Evolutionary conservation across 2,888 invertebrate genomes (phyloP).

Genomic region (Girardia tigrina): DNA sequence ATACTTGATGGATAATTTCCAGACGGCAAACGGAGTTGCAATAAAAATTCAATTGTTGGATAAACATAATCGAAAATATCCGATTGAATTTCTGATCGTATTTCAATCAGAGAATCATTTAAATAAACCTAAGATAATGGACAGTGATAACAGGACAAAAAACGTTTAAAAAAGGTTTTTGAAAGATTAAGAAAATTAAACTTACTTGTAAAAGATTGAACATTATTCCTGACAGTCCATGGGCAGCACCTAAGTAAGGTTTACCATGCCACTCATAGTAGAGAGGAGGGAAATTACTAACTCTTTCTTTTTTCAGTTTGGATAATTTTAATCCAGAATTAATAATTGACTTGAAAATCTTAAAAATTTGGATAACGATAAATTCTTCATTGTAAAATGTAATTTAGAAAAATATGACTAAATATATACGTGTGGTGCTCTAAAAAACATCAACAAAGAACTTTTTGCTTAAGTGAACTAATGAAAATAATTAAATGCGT

Average conservation of each 20-base stretch:
- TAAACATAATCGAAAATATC: slow-evolving; percentile 7
- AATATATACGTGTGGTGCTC: too few relatives aligned
- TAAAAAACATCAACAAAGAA: too few relatives aligned
- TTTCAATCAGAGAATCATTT: not conserved
- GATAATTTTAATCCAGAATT: slow-evolving; percentile 59
- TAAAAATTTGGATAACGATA: too few relatives aligned
- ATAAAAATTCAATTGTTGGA: slow-evolving; percentile 50
- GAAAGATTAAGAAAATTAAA: too few relatives aligned
- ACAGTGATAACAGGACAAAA: too few relatives aligned
- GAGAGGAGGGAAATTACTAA: slow-evolving; percentile 33
- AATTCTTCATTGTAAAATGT: too few relatives aligned
- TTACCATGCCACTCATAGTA: slow-evolving; percentile 75
- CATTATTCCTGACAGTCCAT: slow-evolving; percentile 72
- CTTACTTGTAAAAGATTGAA: slow-evolving; percentile 65
- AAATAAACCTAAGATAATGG: not conserved
- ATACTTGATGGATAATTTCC: slow-evolving; percentile 64
- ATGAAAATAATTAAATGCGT: too few relatives aligned
- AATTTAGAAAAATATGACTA: too few relatives aligned
- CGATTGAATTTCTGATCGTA: not conserved
- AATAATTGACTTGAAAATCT: slow-evolving; percentile 57
- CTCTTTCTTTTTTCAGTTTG: slow-evolving; percentile 44
- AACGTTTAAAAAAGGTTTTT: slow-evolving; percentile 31
- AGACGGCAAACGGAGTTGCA: slow-evolving; percentile 49
- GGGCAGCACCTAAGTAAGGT: slow-evolving; percentile 73
- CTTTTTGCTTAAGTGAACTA: too few relatives aligned